Base-by-base conservation (phyloP, 1,140 invertebrate genomes). In the Coenobita brevimanus region DNA sequence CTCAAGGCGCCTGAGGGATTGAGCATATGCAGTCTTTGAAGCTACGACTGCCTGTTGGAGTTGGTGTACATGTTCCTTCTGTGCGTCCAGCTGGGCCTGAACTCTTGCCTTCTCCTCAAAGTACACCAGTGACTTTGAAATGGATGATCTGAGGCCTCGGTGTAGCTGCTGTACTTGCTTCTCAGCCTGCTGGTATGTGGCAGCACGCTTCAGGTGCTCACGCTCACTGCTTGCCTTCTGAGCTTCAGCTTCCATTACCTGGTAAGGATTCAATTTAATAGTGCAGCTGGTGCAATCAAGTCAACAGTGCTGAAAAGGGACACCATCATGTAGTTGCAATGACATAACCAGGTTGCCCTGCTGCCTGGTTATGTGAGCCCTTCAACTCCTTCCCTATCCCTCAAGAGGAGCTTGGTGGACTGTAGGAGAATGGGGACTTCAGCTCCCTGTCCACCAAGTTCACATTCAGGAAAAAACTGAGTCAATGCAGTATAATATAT, bases 221-320 rank as follows among this genome's bases (percentile, higher is more conserved):
- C 96, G 93, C 82, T 97, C 96, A 92, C 96, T 97, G 91, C 96
- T 96, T 21, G 97, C 95, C 93, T 97, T 97, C 92, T 96, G 94
- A 91, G 95, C 96, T 92, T 98, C 97, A 1, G 98, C 97, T 92
- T 98, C 97, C 95, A 97, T 97, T n/a, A 99, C 97, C 97, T 97
- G 91, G 46, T 93, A 92, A 50, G 17, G 6, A 50, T 8, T 50
- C n/a, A n/a, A n/a, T n/a, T n/a, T n/a, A n/a, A n/a, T n/a, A n/a
- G n/a, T n/a, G n/a, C n/a, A n/a, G n/a, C n/a, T n/a, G n/a, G n/a
- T n/a, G n/a, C n/a, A n/a, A n/a, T n/a, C n/a, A n/a, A n/a, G n/a
- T n/a, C n/a, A n/a, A n/a, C n/a, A n/a, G n/a, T n/a, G n/a, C n/a
- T n/a, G n/a, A n/a, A n/a, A n/a, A n/a, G n/a, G n/a, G n/a, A n/a